Conservation (phyloP, 2,797 vertebrate genomes). For the Hypotaenidia philippensis region DNA sequence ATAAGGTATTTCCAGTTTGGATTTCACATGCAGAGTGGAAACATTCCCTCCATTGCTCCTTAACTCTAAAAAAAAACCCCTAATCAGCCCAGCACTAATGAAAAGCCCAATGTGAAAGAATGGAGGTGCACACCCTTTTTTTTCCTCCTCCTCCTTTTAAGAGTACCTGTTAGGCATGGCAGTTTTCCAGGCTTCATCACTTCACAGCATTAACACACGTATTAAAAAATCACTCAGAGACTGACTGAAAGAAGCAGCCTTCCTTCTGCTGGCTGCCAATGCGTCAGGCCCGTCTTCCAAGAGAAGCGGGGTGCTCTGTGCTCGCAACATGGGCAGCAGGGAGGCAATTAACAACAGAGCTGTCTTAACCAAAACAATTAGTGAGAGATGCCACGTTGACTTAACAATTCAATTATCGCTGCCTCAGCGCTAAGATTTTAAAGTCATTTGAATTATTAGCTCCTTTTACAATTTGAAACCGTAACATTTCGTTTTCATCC, state of each 20-base stretch:
- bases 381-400: not conserved
- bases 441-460: not conserved
- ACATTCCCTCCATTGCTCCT: not conserved
- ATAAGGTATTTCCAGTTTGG: not conserved
- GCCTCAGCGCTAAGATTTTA: not conserved
- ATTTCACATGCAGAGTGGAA: not conserved
- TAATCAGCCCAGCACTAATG: not conserved
- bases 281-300: not conserved
- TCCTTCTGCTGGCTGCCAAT: not conserved
- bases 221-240: not conserved
- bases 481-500: not conserved
- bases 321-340: not conserved
- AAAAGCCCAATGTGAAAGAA: not conserved
- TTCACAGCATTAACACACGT: not conserved
- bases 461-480: slow-evolving; percentile 31
- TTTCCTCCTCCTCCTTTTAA: fast-evolving
- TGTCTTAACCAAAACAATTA: slow-evolving; percentile 30
- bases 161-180: not conserved
- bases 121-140: not conserved
- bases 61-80: not conserved
- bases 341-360: not conserved
- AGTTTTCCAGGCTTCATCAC: not conserved
- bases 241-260: not conserved
- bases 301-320: not conserved
- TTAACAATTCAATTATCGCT: slow-evolving; percentile 40